Conservation (phyloP, 1,140 invertebrate genomes). For the Bicyclus anynana region DNA sequence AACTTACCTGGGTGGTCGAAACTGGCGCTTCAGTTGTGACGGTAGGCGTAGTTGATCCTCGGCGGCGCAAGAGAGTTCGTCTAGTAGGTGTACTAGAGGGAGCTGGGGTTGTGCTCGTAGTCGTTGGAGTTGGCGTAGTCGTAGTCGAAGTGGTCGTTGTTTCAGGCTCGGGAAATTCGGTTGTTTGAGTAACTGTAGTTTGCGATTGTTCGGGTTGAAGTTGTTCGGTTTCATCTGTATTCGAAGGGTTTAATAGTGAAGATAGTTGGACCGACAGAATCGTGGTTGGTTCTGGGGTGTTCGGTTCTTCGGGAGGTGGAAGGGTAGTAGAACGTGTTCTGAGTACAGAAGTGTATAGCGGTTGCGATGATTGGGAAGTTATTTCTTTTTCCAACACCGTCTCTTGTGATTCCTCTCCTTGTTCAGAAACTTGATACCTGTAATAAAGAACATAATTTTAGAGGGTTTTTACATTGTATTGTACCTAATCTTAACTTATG, state of each 20-base stretch:
- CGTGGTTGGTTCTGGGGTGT: conserved; percentile 65
- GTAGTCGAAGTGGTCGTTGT: conserved; percentile 30
- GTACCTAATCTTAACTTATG: not conserved
- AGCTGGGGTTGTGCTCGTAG: conserved; percentile 29
- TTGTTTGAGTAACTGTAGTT: conserved; percentile 23
- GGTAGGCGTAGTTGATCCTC: conserved; percentile 56
- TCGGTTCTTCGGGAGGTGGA: conserved; percentile 41
- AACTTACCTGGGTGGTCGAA: conserved; percentile 74
- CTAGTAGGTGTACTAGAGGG: conserved; percentile 42
- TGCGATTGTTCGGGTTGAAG: conserved; percentile 36
- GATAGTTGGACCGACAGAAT: conserved; percentile 72
- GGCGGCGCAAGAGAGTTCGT: conserved; percentile 51
- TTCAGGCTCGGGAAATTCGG: conserved; percentile 43
- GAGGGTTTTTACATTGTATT: not conserved
- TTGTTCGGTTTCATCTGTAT: conserved; percentile 38
- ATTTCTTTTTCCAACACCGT: conserved; percentile 63
- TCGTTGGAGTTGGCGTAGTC: conserved; percentile 25
- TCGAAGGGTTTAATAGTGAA: conserved; percentile 68
- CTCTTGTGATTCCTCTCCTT: conserved; percentile 48
- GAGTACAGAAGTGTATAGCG: conserved; percentile 61
- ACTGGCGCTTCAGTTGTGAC: conserved; percentile 60
- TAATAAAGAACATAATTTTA: conserved; percentile 17
- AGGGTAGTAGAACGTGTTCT: conserved; percentile 56
- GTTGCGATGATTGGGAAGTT: conserved; percentile 56
- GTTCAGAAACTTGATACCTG: conserved; percentile 49